phyloP scores from a whole-genome alignment of 2,113 vertebrate species.

The Eurystomus gularis region DNA sequence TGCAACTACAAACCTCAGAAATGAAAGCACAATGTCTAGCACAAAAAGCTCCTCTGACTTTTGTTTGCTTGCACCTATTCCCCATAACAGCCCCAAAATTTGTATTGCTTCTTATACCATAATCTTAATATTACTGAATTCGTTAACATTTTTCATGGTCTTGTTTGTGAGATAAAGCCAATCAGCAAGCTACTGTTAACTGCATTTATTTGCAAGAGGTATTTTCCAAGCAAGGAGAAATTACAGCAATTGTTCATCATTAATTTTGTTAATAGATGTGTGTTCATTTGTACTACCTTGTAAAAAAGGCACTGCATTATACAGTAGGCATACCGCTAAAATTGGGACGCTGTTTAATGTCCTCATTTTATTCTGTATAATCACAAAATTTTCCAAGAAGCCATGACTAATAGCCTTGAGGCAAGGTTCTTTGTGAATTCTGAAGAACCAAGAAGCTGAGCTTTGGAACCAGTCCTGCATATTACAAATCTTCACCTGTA shows the following conservation, averaged over 20 bases:
- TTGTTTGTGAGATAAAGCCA: slow-evolving; percentile 20
- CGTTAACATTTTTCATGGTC: not conserved
- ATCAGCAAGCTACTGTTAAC: slow-evolving; percentile 19
- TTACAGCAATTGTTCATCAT: slow-evolving; percentile 41
- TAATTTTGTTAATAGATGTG: slow-evolving; percentile 54
- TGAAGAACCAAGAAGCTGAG: slow-evolving; percentile 8
- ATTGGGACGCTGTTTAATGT: slow-evolving; percentile 7
- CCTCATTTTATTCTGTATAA: slow-evolving; percentile 41
- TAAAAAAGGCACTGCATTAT: slow-evolving; percentile 52
- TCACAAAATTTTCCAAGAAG: slow-evolving; percentile 26
- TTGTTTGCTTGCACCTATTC: not conserved
- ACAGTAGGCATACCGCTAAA: slow-evolving; percentile 9
- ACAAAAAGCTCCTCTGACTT: not conserved
- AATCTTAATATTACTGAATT: not conserved
- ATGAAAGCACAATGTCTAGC: not conserved
- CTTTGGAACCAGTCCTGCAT: slow-evolving; percentile 7
- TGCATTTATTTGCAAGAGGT: slow-evolving; percentile 27
- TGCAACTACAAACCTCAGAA: not conserved
- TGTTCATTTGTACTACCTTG: slow-evolving; percentile 33
- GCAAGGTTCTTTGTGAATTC: slow-evolving; percentile 22
- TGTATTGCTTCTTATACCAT: not conserved
- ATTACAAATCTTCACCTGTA: slow-evolving; percentile 21
- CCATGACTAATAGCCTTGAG: slow-evolving; percentile 52
- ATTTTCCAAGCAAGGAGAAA: slow-evolving; percentile 46
- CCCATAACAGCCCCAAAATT: not conserved